Base-by-base conservation (phyloP, 2,888 invertebrate genomes). In the Euplexia lucipara region DNA sequence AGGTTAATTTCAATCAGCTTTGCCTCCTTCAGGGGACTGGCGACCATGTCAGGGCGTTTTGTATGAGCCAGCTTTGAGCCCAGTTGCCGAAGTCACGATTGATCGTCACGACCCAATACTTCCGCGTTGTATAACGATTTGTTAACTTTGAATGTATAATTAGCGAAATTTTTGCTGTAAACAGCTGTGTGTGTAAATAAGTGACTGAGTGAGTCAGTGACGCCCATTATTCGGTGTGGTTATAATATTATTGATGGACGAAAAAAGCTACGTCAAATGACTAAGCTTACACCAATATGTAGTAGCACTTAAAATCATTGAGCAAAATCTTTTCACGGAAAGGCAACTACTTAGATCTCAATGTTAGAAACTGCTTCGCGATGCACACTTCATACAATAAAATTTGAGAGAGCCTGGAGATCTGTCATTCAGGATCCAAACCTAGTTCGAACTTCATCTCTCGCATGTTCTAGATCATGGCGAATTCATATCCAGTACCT, bases 51-150 rank as follows among this genome's bases (percentile, higher is more conserved):
- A 63, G 60, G 60, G 58, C 67, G 74, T 51, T 57, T 42, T 56
- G 48, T 48, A n/a, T 54, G 47, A 37, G 39, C 52, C 41, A 49
- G 12, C 14, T 48, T 53, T 60, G 72, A 59, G 45, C 67, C 60
- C n/a, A 9, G 14, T 14, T 41, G 47, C 48, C 54, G 45, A 4
- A 60, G 78, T 79, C 81, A 81, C 78, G 81, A 81, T 32, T 45
- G 37, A 12, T 26, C 52, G 71, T 79, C 81, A 81, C 81, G 81
- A 78, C 18, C 54, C 7, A n/a, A 66, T 49, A 66, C 70, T 81
- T 81, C 79, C 81, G 79, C 70, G 57, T 81, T 81, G 70, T 79
- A 75, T 66, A 77, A 81, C 75, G 54, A 74, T 76, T 66, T 70
- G 62, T 71, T 70, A 67, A 70, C 67, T 74, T 58, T 64, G 70